Evolutionary conservation across 2,797 vertebrate genomes (phyloP), one percentile per base, ranked within the genome.

Genomic region (Cephalopachus bancanus): DNA sequence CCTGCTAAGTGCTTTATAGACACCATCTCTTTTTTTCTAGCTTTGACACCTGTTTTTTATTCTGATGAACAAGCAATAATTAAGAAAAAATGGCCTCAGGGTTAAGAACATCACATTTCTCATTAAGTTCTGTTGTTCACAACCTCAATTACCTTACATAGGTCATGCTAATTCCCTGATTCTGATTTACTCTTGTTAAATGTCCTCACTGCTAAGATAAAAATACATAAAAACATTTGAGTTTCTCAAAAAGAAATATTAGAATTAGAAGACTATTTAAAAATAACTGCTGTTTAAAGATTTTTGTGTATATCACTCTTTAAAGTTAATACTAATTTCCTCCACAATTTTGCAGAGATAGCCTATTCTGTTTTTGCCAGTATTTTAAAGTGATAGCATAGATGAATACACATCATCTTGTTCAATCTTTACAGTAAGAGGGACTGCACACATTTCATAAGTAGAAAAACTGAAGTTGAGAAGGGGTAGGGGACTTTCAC

Each of bases 291-390:
- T 91, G 10, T 64, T 78, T 95, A 83, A 78, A 57, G 60, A 72
- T 49, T 59, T 11, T 86, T 84, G 9, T 83, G 2, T 74, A 37
- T 2, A 49, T 30, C 24, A 1, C 20, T 85, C n/a, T 81, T 80
- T 81, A 93, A 96, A 91, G 59, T 85, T 78, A 79, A 92, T 83
- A 65, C 65, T 65, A 10, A 69, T 71, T 72, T 89, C 59, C 16
- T 5, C 22, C 8, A 33, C 55, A 69, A 3, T 81, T 75, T 69
- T 72, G 10, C 67, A 55, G 79, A 53, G 24, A 53, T 6, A 72
- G 44, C 37, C 93, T 71, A 59, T 84, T 94, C 15, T 72, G 49
- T 37, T 89, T 87, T 89, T 92, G 28, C 89, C 93, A n/a, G 24
- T 90, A 60, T 75, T 71, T 89, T 65, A 65, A 85, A 91, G 62